Conservation (phyloP, 2,113 vertebrate species). For the Charadrius vociferus region DNA sequence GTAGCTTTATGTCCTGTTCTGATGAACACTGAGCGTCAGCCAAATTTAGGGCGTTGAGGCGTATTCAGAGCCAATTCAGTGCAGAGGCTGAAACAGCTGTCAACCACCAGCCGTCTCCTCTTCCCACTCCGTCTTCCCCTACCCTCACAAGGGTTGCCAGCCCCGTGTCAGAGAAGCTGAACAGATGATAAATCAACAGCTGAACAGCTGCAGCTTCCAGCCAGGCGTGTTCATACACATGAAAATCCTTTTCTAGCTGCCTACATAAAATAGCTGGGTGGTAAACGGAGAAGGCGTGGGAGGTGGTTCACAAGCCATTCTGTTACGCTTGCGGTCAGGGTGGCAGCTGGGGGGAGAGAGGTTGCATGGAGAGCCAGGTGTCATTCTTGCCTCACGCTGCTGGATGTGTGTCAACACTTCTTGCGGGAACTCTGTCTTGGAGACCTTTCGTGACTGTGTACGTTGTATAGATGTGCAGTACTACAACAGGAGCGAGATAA, state of each 20-base stretch:
- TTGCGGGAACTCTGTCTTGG: neutral
- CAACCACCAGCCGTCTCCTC: neutral
- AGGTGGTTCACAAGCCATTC: neutral
- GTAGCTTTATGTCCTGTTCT: neutral
- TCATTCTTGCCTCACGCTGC: neutral
- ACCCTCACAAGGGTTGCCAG: neutral
- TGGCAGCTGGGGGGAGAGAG: neutral
- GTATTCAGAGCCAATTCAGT: neutral
- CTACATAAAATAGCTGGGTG: neutral
- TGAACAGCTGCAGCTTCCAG: conserved; percentile 59
- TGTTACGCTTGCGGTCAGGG: neutral
- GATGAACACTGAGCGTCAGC: neutral
- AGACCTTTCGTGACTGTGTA: neutral
- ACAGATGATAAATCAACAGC: conserved; percentile 36
- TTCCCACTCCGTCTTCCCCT: neutral
- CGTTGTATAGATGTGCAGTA: neutral
- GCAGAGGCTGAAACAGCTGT: conserved; percentile 19
- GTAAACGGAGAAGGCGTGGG: neutral
- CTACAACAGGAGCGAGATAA: neutral
- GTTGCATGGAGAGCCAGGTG: accelerated
- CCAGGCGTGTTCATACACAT: neutral
- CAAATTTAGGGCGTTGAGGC: neutral
- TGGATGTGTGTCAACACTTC: accelerated
- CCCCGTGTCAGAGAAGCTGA: neutral
- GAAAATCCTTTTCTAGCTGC: conserved; percentile 3